Percentiles rank a stretch among this genome's conserved stretches.
phyloP scores from a whole-genome alignment of 2,797 vertebrate genomes.

The Melanotaenia boesemani region DNA sequence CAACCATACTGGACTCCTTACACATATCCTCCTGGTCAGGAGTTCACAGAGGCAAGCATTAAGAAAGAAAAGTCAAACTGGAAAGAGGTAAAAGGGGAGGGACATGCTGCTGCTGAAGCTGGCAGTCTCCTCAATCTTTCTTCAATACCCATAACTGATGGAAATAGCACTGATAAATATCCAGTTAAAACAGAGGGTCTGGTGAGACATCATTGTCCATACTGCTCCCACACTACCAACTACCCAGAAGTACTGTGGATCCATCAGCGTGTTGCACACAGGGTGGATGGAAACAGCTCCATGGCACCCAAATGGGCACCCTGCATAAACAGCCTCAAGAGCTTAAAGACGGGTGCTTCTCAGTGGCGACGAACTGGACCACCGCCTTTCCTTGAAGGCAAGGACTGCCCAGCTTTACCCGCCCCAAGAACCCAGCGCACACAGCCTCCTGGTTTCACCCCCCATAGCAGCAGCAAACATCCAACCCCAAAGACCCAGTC shows the following conservation, averaged over 20 bases:
- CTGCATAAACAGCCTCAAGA: conserved; percentile 82
- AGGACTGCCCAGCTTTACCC: conserved; percentile 92
- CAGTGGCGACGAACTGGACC: conserved; percentile 94
- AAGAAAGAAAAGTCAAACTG: conserved; percentile 49
- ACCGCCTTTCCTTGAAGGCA: conserved; percentile 92
- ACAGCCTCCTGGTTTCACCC: conserved; percentile 79
- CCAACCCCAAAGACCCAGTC: conserved; percentile 61
- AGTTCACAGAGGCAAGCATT: conserved; percentile 54
- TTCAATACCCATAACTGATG: conserved; percentile 45
- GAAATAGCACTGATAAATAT: conserved; percentile 4
- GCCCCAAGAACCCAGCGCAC: conserved; percentile 88
- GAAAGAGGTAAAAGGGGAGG: conserved; percentile 59
- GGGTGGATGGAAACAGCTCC: conserved; percentile 88
- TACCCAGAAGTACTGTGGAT: conserved; percentile 99
- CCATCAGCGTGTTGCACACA: conserved; percentile 94
- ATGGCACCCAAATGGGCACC: conserved; percentile 92
- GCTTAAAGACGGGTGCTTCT: conserved; percentile 80
- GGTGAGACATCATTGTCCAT: conserved; percentile 90
- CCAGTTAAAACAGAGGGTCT: conserved; percentile 81
- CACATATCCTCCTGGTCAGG: conserved; percentile 63
- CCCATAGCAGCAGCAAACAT: conserved; percentile 59
- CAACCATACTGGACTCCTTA: conserved; percentile 77
- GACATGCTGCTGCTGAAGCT: conserved; percentile 39
- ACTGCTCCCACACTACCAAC: conserved; percentile 91
- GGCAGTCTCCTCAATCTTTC: conserved; percentile 80